Evolutionary conservation across 1,140 invertebrate species (phyloP).

Genomic region (Metaphire vulgaris): DNA sequence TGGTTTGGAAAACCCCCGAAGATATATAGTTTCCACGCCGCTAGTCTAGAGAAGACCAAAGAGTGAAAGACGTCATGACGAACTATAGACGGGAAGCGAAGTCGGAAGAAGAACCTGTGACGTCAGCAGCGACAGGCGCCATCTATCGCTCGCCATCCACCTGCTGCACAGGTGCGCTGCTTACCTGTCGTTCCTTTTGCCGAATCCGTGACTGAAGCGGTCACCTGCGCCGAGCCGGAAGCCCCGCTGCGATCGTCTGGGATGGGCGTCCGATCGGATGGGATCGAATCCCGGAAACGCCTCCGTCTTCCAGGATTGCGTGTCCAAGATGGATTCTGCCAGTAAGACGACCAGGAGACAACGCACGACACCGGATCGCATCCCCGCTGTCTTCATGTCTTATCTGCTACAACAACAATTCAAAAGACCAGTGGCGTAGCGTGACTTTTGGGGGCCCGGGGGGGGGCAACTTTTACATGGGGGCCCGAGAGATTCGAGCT

Average conservation of each 20-base stretch:
- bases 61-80: no score
- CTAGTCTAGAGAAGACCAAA: no score
- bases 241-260: slow-evolving; percentile 1
- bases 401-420: not conserved
- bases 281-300: not conserved
- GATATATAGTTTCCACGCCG: no score
- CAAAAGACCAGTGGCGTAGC: not conserved
- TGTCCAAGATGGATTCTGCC: not conserved
- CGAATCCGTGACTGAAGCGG: slow-evolving; percentile 26
- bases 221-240: slow-evolving; percentile 22
- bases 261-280: not conserved
- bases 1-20: no score
- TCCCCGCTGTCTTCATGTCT: not conserved
- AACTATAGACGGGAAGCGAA: no score
- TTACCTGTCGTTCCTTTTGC: slow-evolving; percentile 20
- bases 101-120: no score
- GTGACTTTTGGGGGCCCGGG: no score
- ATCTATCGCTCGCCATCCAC: no score
- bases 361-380: not conserved
- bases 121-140: no score
- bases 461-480: no score
- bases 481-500: no score
- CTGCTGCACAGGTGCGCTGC: no score
- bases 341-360: not conserved
- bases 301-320: not conserved